A percentile compares a stretch with the other conserved stretches of the same genome.
phyloP scores from a whole-genome alignment of 2,797 vertebrate species.

The Taenioides sp. region DNA sequence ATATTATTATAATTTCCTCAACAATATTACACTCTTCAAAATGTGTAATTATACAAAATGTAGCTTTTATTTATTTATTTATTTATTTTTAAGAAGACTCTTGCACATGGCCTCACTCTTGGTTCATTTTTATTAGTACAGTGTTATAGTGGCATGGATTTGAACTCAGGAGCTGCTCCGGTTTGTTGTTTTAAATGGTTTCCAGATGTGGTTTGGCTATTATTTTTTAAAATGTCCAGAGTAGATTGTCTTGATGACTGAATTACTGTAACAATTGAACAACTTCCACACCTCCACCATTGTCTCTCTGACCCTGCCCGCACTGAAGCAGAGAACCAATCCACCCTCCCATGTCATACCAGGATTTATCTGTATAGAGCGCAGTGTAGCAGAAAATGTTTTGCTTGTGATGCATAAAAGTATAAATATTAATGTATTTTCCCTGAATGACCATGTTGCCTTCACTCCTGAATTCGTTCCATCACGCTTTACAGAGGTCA shows the following conservation, averaged over 20 bases:
- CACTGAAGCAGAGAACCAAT: conserved; percentile 63
- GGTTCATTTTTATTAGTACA: too few species aligned
- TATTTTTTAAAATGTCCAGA: background rate
- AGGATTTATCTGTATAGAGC: conserved; percentile 35
- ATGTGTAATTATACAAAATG: too few species aligned
- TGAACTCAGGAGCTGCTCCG: background rate
- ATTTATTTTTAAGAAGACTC: too few species aligned
- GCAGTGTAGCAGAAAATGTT: conserved; percentile 20
- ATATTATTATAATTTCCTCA: too few species aligned
- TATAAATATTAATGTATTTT: conserved; percentile 8
- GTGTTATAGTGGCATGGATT: background rate
- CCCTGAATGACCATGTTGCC: conserved; percentile 14
- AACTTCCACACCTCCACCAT: conserved; percentile 5
- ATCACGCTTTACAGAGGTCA: conserved; percentile 31
- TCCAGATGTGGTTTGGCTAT: background rate
- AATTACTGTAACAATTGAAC: background rate
- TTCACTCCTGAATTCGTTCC: conserved; percentile 15
- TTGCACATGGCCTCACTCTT: too few species aligned
- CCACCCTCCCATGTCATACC: conserved; percentile 37
- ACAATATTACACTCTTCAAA: too few species aligned
- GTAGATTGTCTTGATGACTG: background rate
- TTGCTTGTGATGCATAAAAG: conserved; percentile 6
- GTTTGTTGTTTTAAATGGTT: background rate
- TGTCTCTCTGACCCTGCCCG: conserved; percentile 44
- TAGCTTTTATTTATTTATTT: too few species aligned